A percentile compares a stretch with the other conserved stretches of the same genome.
Conservation (phyloP, 1,140 invertebrate genomes). For the Pachypsylla venusta region DNA sequence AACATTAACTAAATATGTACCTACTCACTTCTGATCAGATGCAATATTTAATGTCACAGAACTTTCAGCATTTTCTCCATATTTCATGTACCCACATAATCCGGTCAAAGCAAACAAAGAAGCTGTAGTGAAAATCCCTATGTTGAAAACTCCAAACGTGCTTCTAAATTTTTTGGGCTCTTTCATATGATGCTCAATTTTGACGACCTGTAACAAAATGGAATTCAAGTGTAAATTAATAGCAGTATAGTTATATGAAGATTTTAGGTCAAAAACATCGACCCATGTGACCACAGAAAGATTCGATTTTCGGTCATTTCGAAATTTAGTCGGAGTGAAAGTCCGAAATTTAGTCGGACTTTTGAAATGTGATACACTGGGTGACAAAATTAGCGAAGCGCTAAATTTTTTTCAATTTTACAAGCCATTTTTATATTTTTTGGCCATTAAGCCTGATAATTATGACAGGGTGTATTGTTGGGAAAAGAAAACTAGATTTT, state of each 20-base stretch:
- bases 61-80: conserved; percentile 33
- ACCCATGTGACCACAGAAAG: no score
- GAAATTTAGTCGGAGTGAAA: no score
- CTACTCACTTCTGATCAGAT: conserved; percentile 24
- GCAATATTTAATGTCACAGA: not conserved
- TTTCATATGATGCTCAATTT: conserved; percentile 70
- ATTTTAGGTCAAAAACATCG: no score
- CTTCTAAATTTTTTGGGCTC: conserved; percentile 49
- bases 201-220: conserved; percentile 38
- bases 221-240: no score
- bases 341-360: no score
- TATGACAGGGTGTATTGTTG: no score
- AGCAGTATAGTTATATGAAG: not conserved
- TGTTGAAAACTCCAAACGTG: conserved; percentile 52
- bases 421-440: not conserved
- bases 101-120: conserved; percentile 58
- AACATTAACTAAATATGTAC: no score
- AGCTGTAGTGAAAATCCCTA: conserved; percentile 52
- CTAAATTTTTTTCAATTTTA: not conserved
- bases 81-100: conserved; percentile 66
- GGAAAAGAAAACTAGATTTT: no score
- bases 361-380: no score
- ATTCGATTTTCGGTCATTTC: no score
- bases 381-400: not conserved
- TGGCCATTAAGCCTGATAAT: not conserved